These are phyloP conservation scores for Drosophila bocqueti DNA, from an alignment of 1,140 invertebrate genomes.

Conservation along the genomic window DNA sequence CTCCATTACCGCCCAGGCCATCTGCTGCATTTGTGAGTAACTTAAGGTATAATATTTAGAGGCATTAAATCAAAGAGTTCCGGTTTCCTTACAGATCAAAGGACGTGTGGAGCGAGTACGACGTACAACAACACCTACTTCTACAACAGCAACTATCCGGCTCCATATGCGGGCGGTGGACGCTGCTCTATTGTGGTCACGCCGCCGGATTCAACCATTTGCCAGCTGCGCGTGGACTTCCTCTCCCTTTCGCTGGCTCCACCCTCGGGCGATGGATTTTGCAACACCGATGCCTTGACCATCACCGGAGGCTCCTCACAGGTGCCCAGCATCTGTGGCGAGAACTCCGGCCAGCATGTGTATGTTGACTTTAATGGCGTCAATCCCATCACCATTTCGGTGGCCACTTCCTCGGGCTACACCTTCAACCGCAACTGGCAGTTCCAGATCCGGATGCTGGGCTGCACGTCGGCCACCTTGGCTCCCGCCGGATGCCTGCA, in stretches of 20 bases:
- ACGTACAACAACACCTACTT: constrained; percentile 94
- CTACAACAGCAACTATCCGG: constrained; percentile 90
- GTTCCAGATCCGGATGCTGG: constrained; percentile 90
- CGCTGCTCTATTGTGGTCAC: constrained; percentile 90
- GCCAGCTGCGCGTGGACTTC: constrained; percentile 93
- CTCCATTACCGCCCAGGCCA: constrained; percentile 87
- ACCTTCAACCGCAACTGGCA: constrained; percentile 90
- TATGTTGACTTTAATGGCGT: constrained; percentile 91
- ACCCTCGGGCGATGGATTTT: constrained; percentile 90
- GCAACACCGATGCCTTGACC: constrained; percentile 89
- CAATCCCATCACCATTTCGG: constrained; percentile 88
- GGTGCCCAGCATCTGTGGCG: constrained; percentile 91
- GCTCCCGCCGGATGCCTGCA: constrained; percentile 93
- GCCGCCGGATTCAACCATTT: constrained; percentile 89
- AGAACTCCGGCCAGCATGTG: constrained; percentile 92
- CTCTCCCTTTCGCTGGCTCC: constrained; percentile 90
- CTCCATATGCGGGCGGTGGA: constrained; percentile 88
- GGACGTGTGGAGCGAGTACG: constrained; percentile 89
- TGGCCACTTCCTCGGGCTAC: constrained; percentile 88
- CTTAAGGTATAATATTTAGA: too few relatives aligned
- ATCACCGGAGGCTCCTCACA: constrained; percentile 89
- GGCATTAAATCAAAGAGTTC: background rate
- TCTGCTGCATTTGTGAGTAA: constrained; percentile 92
- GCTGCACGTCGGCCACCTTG: constrained; percentile 87
- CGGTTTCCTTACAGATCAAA: constrained; percentile 86